Base-by-base conservation (phyloP, 2,888 invertebrate genomes). In the Apoda limacodes region DNA sequence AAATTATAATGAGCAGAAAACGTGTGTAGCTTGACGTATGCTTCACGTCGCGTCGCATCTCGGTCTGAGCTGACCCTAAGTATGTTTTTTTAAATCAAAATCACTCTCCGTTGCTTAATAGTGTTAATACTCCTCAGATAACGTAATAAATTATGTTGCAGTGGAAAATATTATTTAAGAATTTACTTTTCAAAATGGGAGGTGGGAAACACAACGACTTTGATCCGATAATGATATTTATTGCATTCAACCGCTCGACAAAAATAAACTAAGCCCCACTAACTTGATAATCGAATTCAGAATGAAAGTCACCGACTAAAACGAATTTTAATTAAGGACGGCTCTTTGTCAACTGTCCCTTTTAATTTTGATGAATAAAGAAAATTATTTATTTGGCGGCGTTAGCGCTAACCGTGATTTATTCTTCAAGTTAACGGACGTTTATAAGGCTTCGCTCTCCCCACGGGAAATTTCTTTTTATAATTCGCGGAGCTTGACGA, bases 361-460 rank as follows among this genome's bases (percentile, higher is more conserved):
- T 70, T 70, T 76, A 75, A 75, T 76, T 76, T 75, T 75, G 74
- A 80, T 72, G 74, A 75, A 74, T 76, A 74, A 72, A 75, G 76
- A 68, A 74, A 71, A 76, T 75, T 69, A 75, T 75, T 75, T 74
- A 74, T 75, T 70, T 70, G 66, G 62, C 65, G 58, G 61, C 64
- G 67, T 65, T 67, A 58, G 68, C 67, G 61, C 58, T 71, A 56
- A 61, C 61, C 49, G 61, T 75, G 72, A 74, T 76, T 80, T 71
- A 76, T 74, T 64, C 56, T 48, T 54, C 44, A 58, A 68, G 60
- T 65, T 65, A 54, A 66, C 55, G 51, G 60, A 61, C 63, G 57
- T 63, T 65, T 62, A 60, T 63, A 65, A 64, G 61, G 57, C 55
- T 55, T 60, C 53, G 51, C 50, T 43, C 49, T 45, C 54, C 47